phyloP scores from a whole-genome alignment of 2,113 vertebrate genomes.

The Gambusia affinis region DNA sequence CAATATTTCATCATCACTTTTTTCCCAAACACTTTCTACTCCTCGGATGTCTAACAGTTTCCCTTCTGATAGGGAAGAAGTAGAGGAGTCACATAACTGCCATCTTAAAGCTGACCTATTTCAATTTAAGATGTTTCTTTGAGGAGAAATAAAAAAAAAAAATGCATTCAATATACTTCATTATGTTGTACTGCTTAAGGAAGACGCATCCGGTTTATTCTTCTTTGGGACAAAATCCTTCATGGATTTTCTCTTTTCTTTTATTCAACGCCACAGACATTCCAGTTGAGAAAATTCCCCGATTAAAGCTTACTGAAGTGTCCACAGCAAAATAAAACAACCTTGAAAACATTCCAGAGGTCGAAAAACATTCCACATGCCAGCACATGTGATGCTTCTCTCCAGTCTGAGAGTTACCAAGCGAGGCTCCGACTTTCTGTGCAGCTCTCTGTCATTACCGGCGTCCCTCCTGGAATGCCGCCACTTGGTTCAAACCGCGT shows the following conservation, averaged over 20 bases:
- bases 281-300: background rate
- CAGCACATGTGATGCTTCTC: background rate
- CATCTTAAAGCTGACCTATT: background rate
- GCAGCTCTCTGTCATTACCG: constrained; percentile 36
- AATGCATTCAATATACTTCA: background rate
- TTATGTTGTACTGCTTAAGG: background rate
- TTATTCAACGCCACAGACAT: background rate
- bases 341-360: background rate
- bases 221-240: background rate
- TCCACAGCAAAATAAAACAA: background rate
- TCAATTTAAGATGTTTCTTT: background rate
- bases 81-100: background rate
- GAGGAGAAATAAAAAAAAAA: background rate
- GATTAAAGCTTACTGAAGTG: background rate
- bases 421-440: constrained; percentile 36
- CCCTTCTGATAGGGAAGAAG: no score
- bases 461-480: constrained; percentile 25
- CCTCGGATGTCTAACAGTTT: no score
- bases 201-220: background rate
- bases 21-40: no score
- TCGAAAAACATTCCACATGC: background rate
- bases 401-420: constrained; percentile 8
- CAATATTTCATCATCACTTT: no score
- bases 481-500: constrained; percentile 32
- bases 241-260: background rate